These are phyloP conservation scores for Hyaena hyaena DNA, from an alignment of 2,113 vertebrate genomes.

Conservation along the genomic window DNA sequence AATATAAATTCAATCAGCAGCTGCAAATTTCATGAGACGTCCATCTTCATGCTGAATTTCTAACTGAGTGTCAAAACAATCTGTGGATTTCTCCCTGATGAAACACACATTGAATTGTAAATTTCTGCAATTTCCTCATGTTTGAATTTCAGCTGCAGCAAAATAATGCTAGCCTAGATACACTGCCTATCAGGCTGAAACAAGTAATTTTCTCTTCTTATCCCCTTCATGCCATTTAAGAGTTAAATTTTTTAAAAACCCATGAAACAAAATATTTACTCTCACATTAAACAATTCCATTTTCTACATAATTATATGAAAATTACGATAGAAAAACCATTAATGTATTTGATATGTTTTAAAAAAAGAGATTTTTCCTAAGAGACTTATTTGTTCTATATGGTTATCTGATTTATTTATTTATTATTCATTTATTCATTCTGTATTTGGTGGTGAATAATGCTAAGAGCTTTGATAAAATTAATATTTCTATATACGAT, in stretches of 20 bases:
- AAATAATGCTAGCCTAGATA: constrained; percentile 82
- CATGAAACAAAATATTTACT: constrained; percentile 2
- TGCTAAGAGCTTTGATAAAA: constrained; percentile 55
- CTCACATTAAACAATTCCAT: constrained; percentile 61
- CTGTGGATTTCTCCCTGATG: constrained; percentile 89
- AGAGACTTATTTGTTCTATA: constrained; percentile 49
- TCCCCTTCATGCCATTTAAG: constrained; percentile 54
- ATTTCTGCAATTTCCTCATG: constrained; percentile 88
- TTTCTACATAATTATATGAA: constrained; percentile 55
- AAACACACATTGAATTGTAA: constrained; percentile 92
- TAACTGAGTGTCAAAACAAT: constrained; percentile 94
- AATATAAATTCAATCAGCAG: constrained; percentile 95
- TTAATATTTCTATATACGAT: constrained; percentile 13
- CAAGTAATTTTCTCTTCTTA: constrained; percentile 77
- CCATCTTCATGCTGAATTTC: constrained; percentile 93
- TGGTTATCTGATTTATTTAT: neutral
- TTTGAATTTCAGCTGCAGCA: constrained; percentile 86
- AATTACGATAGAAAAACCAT: constrained; percentile 38
- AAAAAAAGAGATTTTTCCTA: neutral
- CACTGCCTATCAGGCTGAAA: constrained; percentile 75
- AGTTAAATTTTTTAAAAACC: constrained; percentile 78
- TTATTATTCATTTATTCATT: neutral
- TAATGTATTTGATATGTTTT: constrained; percentile 35
- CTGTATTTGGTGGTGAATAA: constrained; percentile 36
- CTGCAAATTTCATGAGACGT: constrained; percentile 92